Evolutionary conservation across 2,888 invertebrate genomes (phyloP).

Genomic region (Andrena fulva): DNA sequence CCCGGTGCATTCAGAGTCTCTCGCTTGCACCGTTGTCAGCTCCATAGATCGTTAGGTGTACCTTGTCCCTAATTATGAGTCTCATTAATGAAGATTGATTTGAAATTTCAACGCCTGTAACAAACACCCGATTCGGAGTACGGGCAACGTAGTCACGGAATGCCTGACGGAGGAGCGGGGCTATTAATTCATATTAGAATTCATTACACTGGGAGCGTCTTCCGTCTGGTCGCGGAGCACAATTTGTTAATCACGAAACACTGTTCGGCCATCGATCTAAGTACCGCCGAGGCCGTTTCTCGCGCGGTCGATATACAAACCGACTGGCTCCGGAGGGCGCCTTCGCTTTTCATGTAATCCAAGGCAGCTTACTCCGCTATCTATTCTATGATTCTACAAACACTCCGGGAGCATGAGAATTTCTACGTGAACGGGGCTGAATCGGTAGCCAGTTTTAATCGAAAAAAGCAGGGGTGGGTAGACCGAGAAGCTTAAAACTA

Average conservation of each 20-base stretch:
- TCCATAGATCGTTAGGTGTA: constrained; percentile 67
- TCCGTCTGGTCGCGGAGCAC: constrained; percentile 53
- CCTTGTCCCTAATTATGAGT: constrained; percentile 71
- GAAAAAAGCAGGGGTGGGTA: not conserved
- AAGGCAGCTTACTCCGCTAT: not conserved
- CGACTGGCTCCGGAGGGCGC: too few relatives aligned
- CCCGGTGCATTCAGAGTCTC: constrained; percentile 22
- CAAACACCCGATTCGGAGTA: constrained; percentile 63
- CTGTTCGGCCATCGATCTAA: constrained; percentile 19
- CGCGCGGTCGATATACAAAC: constrained; percentile 19
- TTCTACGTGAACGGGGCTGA: not conserved
- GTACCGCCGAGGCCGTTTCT: constrained; percentile 18
- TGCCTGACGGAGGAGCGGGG: constrained; percentile 46
- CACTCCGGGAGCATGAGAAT: not conserved
- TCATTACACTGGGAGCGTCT: constrained; percentile 60
- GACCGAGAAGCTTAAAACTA: constrained; percentile 29
- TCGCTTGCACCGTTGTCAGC: constrained; percentile 45
- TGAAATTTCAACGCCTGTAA: constrained; percentile 70
- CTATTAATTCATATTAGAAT: constrained; percentile 72
- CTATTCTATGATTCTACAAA: not conserved
- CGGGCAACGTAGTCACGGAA: constrained; percentile 62
- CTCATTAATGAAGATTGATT: constrained; percentile 74
- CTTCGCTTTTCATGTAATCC: not conserved
- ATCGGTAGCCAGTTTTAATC: constrained; percentile 21
- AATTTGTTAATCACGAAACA: constrained; percentile 66